Evolutionary conservation across 2,888 invertebrate species (phyloP), one percentile per base, ranked within the genome.

Genomic region (Congeria kusceri): DNA sequence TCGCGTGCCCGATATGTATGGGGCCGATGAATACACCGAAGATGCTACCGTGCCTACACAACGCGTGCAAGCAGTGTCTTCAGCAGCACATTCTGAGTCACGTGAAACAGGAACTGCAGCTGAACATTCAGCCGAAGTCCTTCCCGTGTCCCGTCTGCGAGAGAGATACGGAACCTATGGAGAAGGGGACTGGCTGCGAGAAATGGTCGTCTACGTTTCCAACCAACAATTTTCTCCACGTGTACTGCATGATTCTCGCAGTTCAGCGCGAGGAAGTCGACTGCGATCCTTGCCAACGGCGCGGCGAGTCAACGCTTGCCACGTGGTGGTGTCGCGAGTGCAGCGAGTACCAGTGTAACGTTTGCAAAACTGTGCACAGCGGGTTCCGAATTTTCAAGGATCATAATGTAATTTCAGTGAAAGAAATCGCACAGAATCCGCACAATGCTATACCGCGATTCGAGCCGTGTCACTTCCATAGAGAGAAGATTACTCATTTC

Each of bases 251-350:
- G 78, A 69, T 82, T 18, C 56, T 78, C n/a, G 65, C 75, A 2
- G 78, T 78, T 9, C 75, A 76, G 59, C 44, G 66, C 49, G 72
- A 73, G 27, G 76, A 76, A 25, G 75, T 78, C 4, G 72, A 69
- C 15, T 82, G 82, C 27, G 82, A 82, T 15, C 76, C 82, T 0
- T 82, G 82, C 49, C 20, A 47, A 15, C 61, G 82, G 18, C 71
- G 82, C 29, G 75, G 75, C 27, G 78, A 82, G 57, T 64, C 53
- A 18, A 82, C 78, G 18, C 58, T 76, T 7, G 82, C 82, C 13
- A 62, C 75, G 9, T 82, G 78, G 76, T 82, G 82, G 82, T 82
- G 82, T 58, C 56, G 78, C 1, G 82, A 82, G 32, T 82, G 82
- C 57, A 72, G 82, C 25, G 82, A 82, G 39, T 82, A 76, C 29